Evolutionary conservation across 2,113 vertebrate genomes (phyloP), one percentile per base, ranked within the genome.

Genomic region (Dromaius novaehollandiae): DNA sequence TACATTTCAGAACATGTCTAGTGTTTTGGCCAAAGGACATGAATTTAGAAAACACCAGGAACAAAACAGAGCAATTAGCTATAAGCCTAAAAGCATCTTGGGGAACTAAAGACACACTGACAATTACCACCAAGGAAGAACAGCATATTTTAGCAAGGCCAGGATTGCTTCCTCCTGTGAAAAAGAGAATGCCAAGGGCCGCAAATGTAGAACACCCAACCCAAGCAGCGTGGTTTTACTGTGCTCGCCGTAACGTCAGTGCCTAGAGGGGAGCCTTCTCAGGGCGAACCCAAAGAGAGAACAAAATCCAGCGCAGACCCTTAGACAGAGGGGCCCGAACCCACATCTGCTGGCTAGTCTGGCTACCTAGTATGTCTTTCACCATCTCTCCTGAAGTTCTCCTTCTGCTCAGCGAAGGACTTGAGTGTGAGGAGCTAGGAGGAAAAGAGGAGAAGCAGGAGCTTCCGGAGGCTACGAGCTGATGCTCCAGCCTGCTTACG

Each of bases 41-140:
- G 9, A 11, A 26, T 38, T 63, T 15, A 63, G 6, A 48, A 56
- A 51, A 46, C 4, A 28, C 9, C 7, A 8, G n/a, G 24, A 71
- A 18, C 11, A 4, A 2, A 28, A 66, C 0, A 7, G n/a, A 55
- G 40, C 30, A 5, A 18, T 44, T 5, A 1, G 4, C 4, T 8
- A 16, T 24, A 36, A 64, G 10, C 36, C 24, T 11, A 17, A 42
- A 28, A 26, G n/a, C 38, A 13, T 13, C 11, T 42, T 21, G 2
- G 2, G 38, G 36, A 34, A 28, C 10, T 21, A 26, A 61, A 63
- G 20, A 50, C 12, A 38, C 13, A 36, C 34, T 11, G 25, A n/a
- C 19, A 48, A 24, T 28, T 36, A 9, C 46, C 21, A 4, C n/a
- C n/a, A 32, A 21, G 30, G 3, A 32, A 24, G 24, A 51, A 24